Base-by-base conservation (phyloP, 2,797 vertebrate genomes). In the Myioborus miniatus region DNA sequence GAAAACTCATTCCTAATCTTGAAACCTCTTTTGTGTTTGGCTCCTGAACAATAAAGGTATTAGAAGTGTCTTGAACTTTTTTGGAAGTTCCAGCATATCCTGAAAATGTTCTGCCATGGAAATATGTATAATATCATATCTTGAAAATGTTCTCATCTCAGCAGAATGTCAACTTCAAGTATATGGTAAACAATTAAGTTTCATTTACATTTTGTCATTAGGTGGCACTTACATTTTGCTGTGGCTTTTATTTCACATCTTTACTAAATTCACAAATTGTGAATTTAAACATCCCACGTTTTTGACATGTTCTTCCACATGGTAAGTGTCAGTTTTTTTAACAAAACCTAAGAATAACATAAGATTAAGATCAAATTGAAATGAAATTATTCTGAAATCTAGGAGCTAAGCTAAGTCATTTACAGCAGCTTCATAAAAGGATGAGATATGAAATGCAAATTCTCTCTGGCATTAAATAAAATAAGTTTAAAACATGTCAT, bases 311-410 rank as follows among this genome's bases (percentile, higher is more conserved):
- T 98, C 89, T 97, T 95, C 94, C 89, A 97, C 88, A 94, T 30
- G 58, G 49, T 94, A 85, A 94, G 47, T 91, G 85, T 93, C 85
- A 90, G 56, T 19, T 77, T 91, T 96, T 89, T 84, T 65, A 97
- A 96, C 68, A 96, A 97, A 97, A 89, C 50, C 53, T 87, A 86
- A 87, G 84, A 97, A 96, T 96, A 95, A 87, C 27, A 90, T 32
- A 94, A 96, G 67, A 95, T 55, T 83, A 69, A 83, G 50, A 78
- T 95, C 72, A 97, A 96, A 96, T 83, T 95, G 92, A 96, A 97
- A 96, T 76, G n/a, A 97, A 98, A 97, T 96, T 89, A 90, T 62
- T 94, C 90, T 97, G 94, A 97, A 97, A 96, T 87, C 78, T 89
- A 93, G 96, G 95, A 97, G 62, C 80, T 79, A 83, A 92, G 59